Evolutionary conservation across 2,888 invertebrate genomes (phyloP).

Genomic region (Pediacus dermestoides): DNA sequence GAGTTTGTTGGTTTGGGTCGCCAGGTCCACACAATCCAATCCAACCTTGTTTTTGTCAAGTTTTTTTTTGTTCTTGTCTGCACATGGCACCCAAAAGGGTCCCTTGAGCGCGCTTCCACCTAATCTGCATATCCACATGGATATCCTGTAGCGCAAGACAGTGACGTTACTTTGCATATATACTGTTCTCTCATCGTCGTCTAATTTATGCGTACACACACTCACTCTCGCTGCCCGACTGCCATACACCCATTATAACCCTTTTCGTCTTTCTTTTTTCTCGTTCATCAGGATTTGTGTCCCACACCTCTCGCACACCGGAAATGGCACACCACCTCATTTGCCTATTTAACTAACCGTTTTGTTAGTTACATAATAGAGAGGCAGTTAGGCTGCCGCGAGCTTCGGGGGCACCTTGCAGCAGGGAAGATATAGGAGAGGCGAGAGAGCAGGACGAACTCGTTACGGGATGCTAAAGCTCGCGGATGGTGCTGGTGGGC

Average conservation of each 20-base stretch:
- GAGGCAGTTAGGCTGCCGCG: conserved; percentile 18
- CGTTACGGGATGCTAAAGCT: too few relatives aligned
- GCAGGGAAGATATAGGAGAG: too few relatives aligned
- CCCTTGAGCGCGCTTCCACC: conserved; percentile 24
- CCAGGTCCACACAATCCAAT: conserved; percentile 9
- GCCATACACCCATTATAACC: conserved; percentile 9
- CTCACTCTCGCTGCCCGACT: conserved; percentile 28
- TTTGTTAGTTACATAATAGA: conserved; percentile 36
- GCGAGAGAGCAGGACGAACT: too few relatives aligned
- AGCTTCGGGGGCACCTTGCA: too few relatives aligned
- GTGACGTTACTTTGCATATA: conserved; percentile 39
- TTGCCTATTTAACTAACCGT: conserved; percentile 43
- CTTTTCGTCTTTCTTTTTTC: conserved; percentile 27
- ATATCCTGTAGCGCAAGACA: conserved; percentile 41
- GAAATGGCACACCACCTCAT: conserved; percentile 37
- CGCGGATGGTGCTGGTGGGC: too few relatives aligned
- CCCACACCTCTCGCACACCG: conserved; percentile 35
- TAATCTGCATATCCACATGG: conserved; percentile 32
- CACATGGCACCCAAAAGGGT: conserved; percentile 19
- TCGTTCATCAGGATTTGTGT: conserved; percentile 39
- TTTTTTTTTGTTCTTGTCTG: conserved; percentile 39
- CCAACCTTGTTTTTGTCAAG: conserved; percentile 40
- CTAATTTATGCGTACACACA: conserved; percentile 45
- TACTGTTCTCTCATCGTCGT: conserved; percentile 17
- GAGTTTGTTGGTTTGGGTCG: not conserved